phyloP scores from a whole-genome alignment of 2,797 vertebrate species.

The Capromys pilorides region DNA sequence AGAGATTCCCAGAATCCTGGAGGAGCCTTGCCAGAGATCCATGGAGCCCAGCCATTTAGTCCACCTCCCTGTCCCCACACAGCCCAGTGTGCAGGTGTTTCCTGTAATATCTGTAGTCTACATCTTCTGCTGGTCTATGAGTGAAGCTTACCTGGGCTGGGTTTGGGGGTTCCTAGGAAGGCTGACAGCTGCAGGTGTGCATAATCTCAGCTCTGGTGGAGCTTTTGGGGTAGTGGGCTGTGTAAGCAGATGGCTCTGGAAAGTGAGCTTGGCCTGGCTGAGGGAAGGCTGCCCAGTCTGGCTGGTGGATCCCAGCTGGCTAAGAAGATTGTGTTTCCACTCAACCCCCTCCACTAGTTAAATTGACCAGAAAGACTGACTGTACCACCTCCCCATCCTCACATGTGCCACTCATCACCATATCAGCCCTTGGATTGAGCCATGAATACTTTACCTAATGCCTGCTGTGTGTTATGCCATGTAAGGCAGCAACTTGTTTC shows the following conservation, averaged over 20 bases:
- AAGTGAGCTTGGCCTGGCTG: conserved; percentile 49
- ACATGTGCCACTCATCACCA: conserved; percentile 22
- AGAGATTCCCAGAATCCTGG: conserved; percentile 46
- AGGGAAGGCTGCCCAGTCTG: conserved; percentile 68
- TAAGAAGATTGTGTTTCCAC: conserved; percentile 46
- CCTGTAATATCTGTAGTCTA: background rate
- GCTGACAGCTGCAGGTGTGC: conserved; percentile 66
- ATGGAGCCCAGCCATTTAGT: conserved; percentile 10
- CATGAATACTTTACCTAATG: conserved; percentile 58
- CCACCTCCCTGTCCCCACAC: background rate
- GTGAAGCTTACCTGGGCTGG: conserved; percentile 5
- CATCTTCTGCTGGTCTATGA: background rate
- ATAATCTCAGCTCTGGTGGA: background rate
- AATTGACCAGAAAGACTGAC: conserved; percentile 66
- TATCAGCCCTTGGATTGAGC: conserved; percentile 42
- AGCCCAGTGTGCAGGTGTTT: background rate
- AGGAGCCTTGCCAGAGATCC: conserved; percentile 19
- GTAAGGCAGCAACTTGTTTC: conserved; percentile 38
- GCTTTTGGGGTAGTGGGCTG: conserved; percentile 20
- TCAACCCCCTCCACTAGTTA: conserved; percentile 52
- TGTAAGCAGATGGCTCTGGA: conserved; percentile 73
- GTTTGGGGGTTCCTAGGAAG: background rate
- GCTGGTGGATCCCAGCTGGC: conserved; percentile 72
- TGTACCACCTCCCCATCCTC: background rate
- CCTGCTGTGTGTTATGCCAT: conserved; percentile 46